Base-by-base conservation (phyloP, 2,113 vertebrate genomes). In the Ginglymostoma cirratum region DNA sequence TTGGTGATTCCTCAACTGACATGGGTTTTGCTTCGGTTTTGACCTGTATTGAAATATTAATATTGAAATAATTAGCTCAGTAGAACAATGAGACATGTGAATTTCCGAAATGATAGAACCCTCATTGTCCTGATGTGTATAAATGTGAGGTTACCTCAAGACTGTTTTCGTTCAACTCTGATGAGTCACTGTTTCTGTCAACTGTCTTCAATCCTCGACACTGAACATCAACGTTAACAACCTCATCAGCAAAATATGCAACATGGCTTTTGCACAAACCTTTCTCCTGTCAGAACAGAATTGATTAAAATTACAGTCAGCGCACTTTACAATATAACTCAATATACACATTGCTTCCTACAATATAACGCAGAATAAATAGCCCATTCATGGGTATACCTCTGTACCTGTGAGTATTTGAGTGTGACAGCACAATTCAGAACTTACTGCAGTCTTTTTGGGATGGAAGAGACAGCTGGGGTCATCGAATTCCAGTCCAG, bases 401-500 rank as follows among this genome's bases (percentile, higher is more conserved):
- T 61, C 7, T 61, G 55, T 61, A 61, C 12, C 66, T 17, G 38
- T 12, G 21, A 2, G 30, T 5, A 6, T 38, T 93, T 38, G 0
- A 0, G 66, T 21, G 30, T 2, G n/a, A 66, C 34, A 65, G 38
- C 23, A 19, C 66, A 76, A 72, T 10, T 72, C 67, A 14, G 10
- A 4, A 52, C 94, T 95, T 24, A 95, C 94, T 4, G 94, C 67
- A 15, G 69, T 7, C 42, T 70, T 70, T 30, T 5, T 72, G 24
- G 69, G 1, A 24, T 14, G 45, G 67, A 95, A 72, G 24, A 6
- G 42, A 38, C 94, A 95, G 69, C 38, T 48, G 45, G 27, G 38
- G 52, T 70, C 67, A 95, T 95, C 67, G 72, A 95, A 95, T 72
- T 95, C 94, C 19, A 72, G 69, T 34, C 94, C 94, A 15, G 94